Percentiles rank a stretch among this genome's conserved stretches.
phyloP scores from a whole-genome alignment of 2,113 vertebrate species.

The Strix aluco region DNA sequence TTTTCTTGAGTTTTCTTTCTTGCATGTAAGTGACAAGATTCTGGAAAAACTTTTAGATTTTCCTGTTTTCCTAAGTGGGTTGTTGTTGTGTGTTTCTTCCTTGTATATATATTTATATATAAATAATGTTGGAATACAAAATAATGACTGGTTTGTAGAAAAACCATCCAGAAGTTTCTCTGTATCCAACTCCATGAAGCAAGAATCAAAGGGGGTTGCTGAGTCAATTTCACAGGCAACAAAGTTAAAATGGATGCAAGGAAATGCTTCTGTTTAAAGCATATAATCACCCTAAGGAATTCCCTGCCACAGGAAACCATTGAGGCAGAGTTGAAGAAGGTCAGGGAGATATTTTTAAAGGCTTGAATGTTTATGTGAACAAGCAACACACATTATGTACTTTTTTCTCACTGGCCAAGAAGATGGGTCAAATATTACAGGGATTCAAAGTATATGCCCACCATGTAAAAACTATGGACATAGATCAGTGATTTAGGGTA shows the following conservation, averaged over 20 bases:
- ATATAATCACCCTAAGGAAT: constrained; percentile 53
- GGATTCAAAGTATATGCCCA: background rate
- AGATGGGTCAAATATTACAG: background rate
- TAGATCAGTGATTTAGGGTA: background rate
- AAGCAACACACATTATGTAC: background rate
- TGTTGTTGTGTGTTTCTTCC: background rate
- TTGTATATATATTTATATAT: background rate
- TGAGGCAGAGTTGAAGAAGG: constrained; percentile 24
- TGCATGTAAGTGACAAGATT: background rate
- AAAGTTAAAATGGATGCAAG: constrained; percentile 53
- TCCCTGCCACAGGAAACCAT: constrained; percentile 51
- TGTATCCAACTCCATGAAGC: background rate
- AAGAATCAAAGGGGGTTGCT: background rate
- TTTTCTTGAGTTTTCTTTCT: background rate
- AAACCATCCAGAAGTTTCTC: background rate
- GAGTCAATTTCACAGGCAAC: constrained; percentile 6
- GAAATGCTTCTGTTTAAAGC: constrained; percentile 52
- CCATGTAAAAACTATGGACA: background rate
- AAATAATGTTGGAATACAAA: constrained; percentile 22
- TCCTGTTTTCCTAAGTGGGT: background rate
- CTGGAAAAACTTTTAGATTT: constrained; percentile 46
- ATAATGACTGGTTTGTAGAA: constrained; percentile 29
- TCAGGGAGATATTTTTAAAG: constrained; percentile 52
- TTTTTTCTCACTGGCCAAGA: background rate
- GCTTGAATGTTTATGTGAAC: background rate